Evolutionary conservation across 2,797 vertebrate genomes (phyloP), one percentile per base, ranked within the genome.

Genomic region (Telmatherina bonti): DNA sequence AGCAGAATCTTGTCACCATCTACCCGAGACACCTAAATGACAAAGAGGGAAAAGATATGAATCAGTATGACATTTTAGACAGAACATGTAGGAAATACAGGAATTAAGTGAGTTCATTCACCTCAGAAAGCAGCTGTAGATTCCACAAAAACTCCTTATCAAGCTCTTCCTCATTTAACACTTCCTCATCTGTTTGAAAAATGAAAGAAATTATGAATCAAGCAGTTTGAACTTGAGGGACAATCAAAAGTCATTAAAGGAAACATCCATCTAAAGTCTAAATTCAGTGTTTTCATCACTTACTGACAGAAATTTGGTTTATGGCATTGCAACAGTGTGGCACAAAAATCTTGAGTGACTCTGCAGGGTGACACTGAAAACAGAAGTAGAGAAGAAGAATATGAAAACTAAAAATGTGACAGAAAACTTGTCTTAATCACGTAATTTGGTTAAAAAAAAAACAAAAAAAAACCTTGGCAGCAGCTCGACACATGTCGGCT

Each of bases 91-190:
- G n/a, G 12, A 8, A 52, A 67, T 10, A 43, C 2, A 10, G 9
- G 8, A 16, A 41, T 31, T 38, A 29, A 55, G 38, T 9, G 7
- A 20, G 68, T n/a, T 13, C n/a, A 59, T 68, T 93, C 93, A 99
- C 97, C 96, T 99, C 97, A 76, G 98, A 99, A 68, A 99, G 93
- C 62, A 99, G 95, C 78, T 99, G 98, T 56, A 99, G 96, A 89
- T 96, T 99, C 98, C 98, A 99, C 15, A 99, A 90, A 54, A 99
- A 91, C 77, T 99, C 98, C 83, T 99, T 99, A 91, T 99, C 97
- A 68, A 99, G 93, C 62, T 99, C 97, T 91, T 99, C 97, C 41
- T 99, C 98, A 79, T 89, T 93, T 71, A 97, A 90, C 36, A 99
- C 96, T 85, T 99, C 97, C 76, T 99, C 97, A 93, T 97, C 98